Evolutionary conservation across 2,113 vertebrate genomes (phyloP), one percentile per base, ranked within the genome.

Genomic region (Lamprotornis superbus): DNA sequence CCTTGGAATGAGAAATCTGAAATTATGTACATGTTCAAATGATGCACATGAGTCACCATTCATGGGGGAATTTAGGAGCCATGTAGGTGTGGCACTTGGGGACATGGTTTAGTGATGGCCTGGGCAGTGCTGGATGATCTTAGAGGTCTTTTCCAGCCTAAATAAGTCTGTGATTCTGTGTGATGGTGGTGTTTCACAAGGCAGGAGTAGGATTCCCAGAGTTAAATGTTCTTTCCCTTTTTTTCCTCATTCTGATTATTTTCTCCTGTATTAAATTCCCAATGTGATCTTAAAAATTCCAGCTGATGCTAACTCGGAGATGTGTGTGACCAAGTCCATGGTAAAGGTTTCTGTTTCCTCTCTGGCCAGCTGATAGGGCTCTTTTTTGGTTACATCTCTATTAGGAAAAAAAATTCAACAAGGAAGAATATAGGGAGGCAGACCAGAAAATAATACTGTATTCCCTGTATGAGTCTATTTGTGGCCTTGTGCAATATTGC

Each of bases 11-110:
- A 74, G 56, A 67, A 44, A 55, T 65, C 28, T 55, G 75, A 33
- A 57, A 21, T 59, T 3, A 7, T 25, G 10, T n/a, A 2, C 20
- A 3, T 0, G 0, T 46, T 79, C 9, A 31, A 5, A 7, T 2
- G 7, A 8, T 47, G 35, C 40, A 30, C 2, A 0, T 35, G 61
- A 47, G 47, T 40, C n/a, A 47, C 39, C 35, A 12, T 28, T 47
- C 5, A 0, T 40, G 69, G n/a, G n/a, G 53, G 53, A 53, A 59
- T 68, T 53, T 30, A 22, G 15, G 25, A 53, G 28, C 55, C 9
- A 1, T 15, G 46, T 6, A 0, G 0, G 3, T 28, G 39, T 68
- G 61, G 24, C 24, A 19, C 25, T 3, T 35, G 22, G n/a, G 30
- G 61, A 61, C 16, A 1, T 27, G 33, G 25, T 25, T 27, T 16